These are phyloP conservation scores for Perdix hodgsoniae DNA, from an alignment of 2,797 vertebrate genomes.

Conservation along the genomic window DNA sequence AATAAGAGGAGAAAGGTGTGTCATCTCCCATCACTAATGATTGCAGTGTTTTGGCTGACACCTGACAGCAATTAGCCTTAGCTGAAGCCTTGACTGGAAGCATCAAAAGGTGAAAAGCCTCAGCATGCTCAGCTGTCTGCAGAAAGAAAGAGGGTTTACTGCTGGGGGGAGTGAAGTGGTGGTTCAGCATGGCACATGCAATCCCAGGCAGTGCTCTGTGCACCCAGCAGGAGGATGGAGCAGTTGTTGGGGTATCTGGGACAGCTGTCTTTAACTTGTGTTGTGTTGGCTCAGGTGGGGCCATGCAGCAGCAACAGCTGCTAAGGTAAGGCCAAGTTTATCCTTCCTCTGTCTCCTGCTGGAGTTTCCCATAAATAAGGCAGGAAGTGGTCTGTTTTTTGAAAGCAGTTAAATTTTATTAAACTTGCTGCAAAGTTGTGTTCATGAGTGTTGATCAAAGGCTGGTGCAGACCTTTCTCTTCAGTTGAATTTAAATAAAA, in stretches of 20 bases:
- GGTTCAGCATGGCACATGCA: rapidly evolving
- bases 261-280: background rate
- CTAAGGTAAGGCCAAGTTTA: background rate
- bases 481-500: background rate
- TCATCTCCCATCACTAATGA: constrained; percentile 23
- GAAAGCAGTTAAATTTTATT: too few relatives aligned
- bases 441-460: background rate
- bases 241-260: background rate
- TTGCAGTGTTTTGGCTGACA: constrained; percentile 23
- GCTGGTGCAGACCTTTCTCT: background rate
- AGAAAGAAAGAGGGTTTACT: background rate
- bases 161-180: rapidly evolving
- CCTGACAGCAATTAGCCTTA: constrained; percentile 66
- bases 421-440: background rate
- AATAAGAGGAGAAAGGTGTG: constrained; percentile 44
- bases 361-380: background rate
- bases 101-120: constrained; percentile 49
- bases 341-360: background rate
- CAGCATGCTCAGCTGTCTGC: rapidly evolving
- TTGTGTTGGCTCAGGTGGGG: background rate
- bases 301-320: rapidly evolving
- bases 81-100: constrained; percentile 32
- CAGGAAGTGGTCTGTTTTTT: background rate
- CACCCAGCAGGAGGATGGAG: background rate
- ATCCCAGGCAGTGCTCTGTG: background rate